phyloP scores from a whole-genome alignment of 2,888 invertebrate genomes.

The Amphimallon solstitiale region DNA sequence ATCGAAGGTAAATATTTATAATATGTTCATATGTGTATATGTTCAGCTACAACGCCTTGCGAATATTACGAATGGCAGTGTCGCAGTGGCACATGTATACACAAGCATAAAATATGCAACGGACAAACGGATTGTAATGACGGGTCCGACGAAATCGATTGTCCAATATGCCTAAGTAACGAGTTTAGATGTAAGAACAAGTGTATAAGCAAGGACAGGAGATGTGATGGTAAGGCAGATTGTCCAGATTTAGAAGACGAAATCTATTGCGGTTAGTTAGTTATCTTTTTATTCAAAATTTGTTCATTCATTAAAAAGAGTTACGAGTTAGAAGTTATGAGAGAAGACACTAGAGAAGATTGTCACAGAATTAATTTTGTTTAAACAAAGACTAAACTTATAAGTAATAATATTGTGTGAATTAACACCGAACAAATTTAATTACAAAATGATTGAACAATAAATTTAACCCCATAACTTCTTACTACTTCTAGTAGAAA shows the following conservation, averaged over 20 bases:
- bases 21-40: slow-evolving; percentile 15
- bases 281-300: neutral
- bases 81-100: slow-evolving; percentile 66
- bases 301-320: neutral
- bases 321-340: no score
- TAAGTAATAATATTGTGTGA: no score
- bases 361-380: no score
- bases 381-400: no score
- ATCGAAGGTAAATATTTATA: slow-evolving; percentile 6
- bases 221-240: slow-evolving; percentile 66
- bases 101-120: slow-evolving; percentile 64
- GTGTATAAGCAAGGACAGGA: slow-evolving; percentile 64
- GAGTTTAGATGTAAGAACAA: slow-evolving; percentile 69
- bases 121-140: slow-evolving; percentile 80
- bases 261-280: slow-evolving; percentile 64
- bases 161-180: slow-evolving; percentile 67
- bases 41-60: slow-evolving; percentile 55
- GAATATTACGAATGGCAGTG: slow-evolving; percentile 67
- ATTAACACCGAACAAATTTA: no score
- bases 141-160: slow-evolving; percentile 81
- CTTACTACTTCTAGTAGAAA: no score
- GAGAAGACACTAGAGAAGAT: no score
- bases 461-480: no score
- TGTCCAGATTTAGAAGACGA: slow-evolving; percentile 71
- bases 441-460: no score